Evolutionary conservation across 2,888 invertebrate species (phyloP).

Genomic region (Trissolcus japonicus): DNA sequence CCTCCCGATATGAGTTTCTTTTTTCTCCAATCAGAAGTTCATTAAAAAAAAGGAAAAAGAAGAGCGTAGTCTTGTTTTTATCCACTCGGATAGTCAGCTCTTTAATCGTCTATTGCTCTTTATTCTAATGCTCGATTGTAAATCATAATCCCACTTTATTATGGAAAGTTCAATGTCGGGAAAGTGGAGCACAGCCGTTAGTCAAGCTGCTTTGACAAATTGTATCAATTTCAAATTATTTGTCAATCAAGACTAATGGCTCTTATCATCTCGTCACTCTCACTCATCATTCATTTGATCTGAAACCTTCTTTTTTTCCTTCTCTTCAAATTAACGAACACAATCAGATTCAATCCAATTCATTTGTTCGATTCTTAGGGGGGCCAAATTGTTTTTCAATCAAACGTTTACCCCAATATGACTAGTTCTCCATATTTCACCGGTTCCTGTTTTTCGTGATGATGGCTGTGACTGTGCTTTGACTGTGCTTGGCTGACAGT

Average conservation of each 20-base stretch:
- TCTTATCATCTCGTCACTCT: no score
- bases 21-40: no score
- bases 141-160: conserved; percentile 33
- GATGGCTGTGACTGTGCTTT: conserved; percentile 78
- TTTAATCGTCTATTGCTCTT: conserved; percentile 14
- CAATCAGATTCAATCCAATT: no score
- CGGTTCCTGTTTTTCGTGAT: conserved; percentile 87
- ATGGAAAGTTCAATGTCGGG: conserved; percentile 39
- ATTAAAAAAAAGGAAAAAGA: no score
- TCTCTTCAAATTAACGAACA: no score
- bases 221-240: conserved; percentile 23
- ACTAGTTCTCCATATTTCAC: conserved; percentile 94
- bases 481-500: conserved; percentile 73
- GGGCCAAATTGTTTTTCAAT: not conserved
- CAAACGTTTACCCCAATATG: conserved; percentile 87
- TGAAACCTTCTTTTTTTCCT: no score
- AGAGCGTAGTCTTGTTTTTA: no score
- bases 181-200: conserved; percentile 31
- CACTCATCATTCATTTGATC: no score
- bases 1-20: no score
- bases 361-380: no score
- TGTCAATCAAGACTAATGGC: conserved; percentile 6
- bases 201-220: conserved; percentile 20
- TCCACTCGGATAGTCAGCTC: not conserved
- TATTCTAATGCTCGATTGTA: conserved; percentile 13